Evolutionary conservation across 2,113 vertebrate genomes (phyloP).

Genomic region (Mohoua ochrocephala): DNA sequence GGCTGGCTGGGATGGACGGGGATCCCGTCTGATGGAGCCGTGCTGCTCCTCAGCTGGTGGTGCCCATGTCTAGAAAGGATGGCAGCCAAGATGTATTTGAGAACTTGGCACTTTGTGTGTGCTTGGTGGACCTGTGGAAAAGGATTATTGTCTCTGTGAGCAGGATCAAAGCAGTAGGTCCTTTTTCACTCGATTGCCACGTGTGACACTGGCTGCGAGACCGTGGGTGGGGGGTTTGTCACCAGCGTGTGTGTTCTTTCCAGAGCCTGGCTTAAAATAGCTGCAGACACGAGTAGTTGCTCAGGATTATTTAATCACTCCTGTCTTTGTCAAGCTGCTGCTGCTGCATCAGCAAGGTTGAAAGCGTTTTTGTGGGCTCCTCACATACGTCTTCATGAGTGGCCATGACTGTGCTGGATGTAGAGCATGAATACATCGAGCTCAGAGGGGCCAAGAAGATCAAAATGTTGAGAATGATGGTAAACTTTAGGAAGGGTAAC

Average conservation of each 20-base stretch:
- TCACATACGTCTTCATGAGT: accelerated
- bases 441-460: not conserved
- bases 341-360: not conserved
- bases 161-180: not conserved
- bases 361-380: not conserved
- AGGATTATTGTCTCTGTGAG: not conserved
- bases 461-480: not conserved
- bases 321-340: not conserved
- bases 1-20: not conserved
- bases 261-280: not conserved
- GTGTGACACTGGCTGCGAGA: accelerated
- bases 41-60: not conserved
- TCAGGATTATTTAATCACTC: not conserved
- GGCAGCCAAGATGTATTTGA: not conserved
- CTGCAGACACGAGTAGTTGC: not conserved
- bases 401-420: accelerated
- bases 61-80: accelerated
- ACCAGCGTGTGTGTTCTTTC: accelerated
- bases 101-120: accelerated
- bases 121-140: not conserved
- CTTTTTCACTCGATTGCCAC: accelerated
- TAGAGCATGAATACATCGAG: not conserved
- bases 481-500: not conserved
- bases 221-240: not conserved
- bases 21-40: accelerated